Base-by-base conservation (phyloP, 1,140 invertebrate species). In the Drosophila chauvacae region DNA sequence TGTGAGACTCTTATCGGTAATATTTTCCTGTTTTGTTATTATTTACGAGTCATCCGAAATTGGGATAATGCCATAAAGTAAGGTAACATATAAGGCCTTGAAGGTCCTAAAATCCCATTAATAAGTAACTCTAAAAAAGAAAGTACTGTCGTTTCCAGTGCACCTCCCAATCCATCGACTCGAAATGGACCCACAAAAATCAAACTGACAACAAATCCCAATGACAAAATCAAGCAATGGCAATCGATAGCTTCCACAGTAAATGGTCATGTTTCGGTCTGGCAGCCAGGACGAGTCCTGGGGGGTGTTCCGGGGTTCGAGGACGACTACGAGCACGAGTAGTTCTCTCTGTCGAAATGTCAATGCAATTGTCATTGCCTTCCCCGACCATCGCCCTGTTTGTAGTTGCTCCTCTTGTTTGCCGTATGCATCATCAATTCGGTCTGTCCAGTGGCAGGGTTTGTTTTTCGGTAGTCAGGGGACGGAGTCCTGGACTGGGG, bases 181-280 rank as follows among this genome's bases (percentile, higher is more conserved):
- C 51, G 68, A 58, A 71, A 71, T 26, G 55, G 53, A 71, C 30
- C 69, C 44, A 78, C 85, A 78, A 90, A 88, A 88, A 88, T 88
- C 85, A 83, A 90, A 80, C 80, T 90, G 80, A 88, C 84, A 88
- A 88, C 84, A 84, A 84, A 90, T 88, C 84, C 84, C 85, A 84
- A 88, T 88, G 84, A 84, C 84, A 84, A 90, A 88, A 88, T 88
- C 85, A 88, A 88, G 84, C 80, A 88, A 88, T 75, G 83, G 84
- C 80, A 88, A 80, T 84, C 85, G 84, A 88, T 88, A 85, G 74
- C 42, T 45, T 57, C 30, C 65, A 48, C 72, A 77, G 72, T 87
- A 84, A 88, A 90, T 88, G 85, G 84, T 84, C 84, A 88, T 88
- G 84, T 90, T 90, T 84, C 80, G 84, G 80, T 87, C 84, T 87